phyloP scores from a whole-genome alignment of 2,888 invertebrate genomes.

The Pachycephus smyrnensis region DNA sequence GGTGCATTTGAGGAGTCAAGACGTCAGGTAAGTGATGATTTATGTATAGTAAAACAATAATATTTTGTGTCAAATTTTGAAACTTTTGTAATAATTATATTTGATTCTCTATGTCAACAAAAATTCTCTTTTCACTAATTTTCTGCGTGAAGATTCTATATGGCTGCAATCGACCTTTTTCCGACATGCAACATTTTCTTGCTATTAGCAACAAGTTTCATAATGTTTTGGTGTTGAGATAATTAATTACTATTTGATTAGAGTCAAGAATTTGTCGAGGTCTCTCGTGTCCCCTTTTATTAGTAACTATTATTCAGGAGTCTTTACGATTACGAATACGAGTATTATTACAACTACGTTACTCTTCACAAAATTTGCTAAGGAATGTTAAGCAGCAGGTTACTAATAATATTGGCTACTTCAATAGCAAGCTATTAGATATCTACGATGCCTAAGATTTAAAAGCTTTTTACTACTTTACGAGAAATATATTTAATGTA shows the following conservation, averaged over 20 bases:
- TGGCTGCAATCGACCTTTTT: not conserved
- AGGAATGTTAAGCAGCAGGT: not conserved
- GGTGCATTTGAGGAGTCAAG: no score
- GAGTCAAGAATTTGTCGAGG: not conserved
- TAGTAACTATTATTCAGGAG: not conserved
- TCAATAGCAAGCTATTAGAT: not conserved
- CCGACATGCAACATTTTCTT: not conserved
- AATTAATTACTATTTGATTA: not conserved
- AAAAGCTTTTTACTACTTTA: not conserved
- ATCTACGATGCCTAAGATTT: not conserved
- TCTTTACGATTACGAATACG: not conserved
- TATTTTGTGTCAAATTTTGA: not conserved
- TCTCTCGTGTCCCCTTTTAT: not conserved
- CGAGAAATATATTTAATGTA: not conserved
- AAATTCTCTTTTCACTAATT: not conserved
- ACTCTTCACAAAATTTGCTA: not conserved
- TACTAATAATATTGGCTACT: not conserved
- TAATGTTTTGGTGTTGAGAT: not conserved
- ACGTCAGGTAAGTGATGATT: no score
- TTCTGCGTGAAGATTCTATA: not conserved
- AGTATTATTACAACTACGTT: not conserved
- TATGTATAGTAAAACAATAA: no score
- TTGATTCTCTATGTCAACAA: not conserved
- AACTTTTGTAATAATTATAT: not conserved
- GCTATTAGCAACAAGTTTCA: not conserved